Evolutionary conservation across 2,113 vertebrate genomes (phyloP).

Genomic region (Rallus limicola): DNA sequence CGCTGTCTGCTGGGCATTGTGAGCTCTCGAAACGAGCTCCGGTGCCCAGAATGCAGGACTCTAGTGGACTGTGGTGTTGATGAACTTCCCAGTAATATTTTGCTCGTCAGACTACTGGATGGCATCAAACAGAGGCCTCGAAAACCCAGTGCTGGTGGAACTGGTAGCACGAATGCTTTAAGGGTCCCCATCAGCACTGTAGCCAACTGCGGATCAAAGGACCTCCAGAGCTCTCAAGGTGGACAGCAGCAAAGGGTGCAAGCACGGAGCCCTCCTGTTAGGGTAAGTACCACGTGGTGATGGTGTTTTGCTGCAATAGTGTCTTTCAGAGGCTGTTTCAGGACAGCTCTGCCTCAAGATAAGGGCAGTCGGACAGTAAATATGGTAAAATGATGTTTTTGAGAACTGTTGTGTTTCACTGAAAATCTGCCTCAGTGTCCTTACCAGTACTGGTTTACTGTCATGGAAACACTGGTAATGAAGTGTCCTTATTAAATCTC

Average conservation of each 20-base stretch:
- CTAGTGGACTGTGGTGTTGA: slow-evolving; percentile 92
- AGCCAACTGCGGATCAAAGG: slow-evolving; percentile 78
- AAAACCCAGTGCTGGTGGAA: slow-evolving; percentile 74
- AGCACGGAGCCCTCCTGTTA: slow-evolving; percentile 90
- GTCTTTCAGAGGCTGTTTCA: not conserved
- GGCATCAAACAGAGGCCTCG: slow-evolving; percentile 97
- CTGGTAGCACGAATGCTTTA: slow-evolving; percentile 67
- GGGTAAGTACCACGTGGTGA: slow-evolving; percentile 81
- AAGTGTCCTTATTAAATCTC: not conserved
- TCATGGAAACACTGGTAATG: not conserved
- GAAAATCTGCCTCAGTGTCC: not conserved
- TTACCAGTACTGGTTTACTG: not conserved
- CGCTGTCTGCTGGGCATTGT: slow-evolving; percentile 94
- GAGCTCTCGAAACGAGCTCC: slow-evolving; percentile 91
- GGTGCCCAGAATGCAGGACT: slow-evolving; percentile 96
- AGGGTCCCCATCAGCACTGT: slow-evolving; percentile 67
- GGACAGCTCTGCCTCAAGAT: not conserved
- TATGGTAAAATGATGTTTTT: not conserved
- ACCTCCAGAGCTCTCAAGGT: slow-evolving; percentile 78
- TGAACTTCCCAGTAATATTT: slow-evolving; percentile 96
- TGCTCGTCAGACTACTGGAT: slow-evolving; percentile 94
- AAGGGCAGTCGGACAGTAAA: not conserved
- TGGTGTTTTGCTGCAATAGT: not conserved
- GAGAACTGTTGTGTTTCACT: not conserved
- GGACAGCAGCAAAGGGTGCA: slow-evolving; percentile 88